Evolutionary conservation across 2,797 vertebrate genomes (phyloP).

Genomic region (Gymnoscopelus braueri): DNA sequence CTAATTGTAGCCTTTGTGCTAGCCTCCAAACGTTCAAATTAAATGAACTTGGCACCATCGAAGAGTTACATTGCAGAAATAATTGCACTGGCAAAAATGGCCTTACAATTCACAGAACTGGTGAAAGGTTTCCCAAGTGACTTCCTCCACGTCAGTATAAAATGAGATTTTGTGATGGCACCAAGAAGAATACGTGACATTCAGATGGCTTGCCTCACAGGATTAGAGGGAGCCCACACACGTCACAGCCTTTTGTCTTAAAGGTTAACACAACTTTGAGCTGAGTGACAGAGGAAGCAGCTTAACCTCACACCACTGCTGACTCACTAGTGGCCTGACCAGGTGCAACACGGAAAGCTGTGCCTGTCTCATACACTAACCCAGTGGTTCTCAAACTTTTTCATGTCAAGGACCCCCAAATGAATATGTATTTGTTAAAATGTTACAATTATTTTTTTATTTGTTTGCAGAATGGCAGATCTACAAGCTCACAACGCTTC

Average conservation of each 20-base stretch:
- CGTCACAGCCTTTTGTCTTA: slow-evolving; percentile 76
- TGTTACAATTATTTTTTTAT: no score
- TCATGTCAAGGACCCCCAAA: no score
- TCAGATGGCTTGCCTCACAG: slow-evolving; percentile 64
- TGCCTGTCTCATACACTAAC: background rate
- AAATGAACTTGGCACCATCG: slow-evolving; percentile 1
- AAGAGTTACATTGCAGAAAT: slow-evolving; percentile 20
- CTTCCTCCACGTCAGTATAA: slow-evolving; percentile 42
- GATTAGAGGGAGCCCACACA: slow-evolving; percentile 66
- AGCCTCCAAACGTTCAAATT: slow-evolving; percentile 9
- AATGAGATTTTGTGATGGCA: slow-evolving; percentile 56
- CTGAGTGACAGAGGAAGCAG: slow-evolving; percentile 56
- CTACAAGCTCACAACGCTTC: no score
- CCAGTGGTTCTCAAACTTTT: no score
- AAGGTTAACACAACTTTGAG: slow-evolving; percentile 78
- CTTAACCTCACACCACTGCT: slow-evolving; percentile 58
- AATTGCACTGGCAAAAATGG: slow-evolving; percentile 26
- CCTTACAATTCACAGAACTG: slow-evolving; percentile 19
- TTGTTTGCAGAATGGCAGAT: no score
- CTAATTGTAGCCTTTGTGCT: slow-evolving; percentile 6
- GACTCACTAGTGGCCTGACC: slow-evolving; percentile 69
- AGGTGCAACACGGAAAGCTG: slow-evolving; percentile 54
- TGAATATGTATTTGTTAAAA: no score
- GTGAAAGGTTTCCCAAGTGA: slow-evolving; percentile 59
- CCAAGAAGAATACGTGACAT: slow-evolving; percentile 67